Base-by-base conservation (phyloP, 2,888 invertebrate genomes). In the Quadriops clusia region DNA sequence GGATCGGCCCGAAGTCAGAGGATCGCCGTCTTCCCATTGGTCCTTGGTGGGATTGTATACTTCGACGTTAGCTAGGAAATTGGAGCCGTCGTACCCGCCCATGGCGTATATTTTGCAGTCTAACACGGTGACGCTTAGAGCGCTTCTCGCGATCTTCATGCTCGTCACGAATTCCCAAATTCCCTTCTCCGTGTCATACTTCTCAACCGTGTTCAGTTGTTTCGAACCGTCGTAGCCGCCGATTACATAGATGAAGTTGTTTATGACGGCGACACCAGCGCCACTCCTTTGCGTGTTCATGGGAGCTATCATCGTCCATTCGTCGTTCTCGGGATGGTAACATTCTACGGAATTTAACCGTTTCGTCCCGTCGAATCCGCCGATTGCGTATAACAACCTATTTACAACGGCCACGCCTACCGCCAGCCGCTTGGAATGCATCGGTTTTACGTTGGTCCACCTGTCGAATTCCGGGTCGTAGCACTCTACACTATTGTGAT, bases 321-420 rank as follows among this genome's bases (percentile, higher is more conserved):
- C 74, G 55, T 91, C 78, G 55, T 84, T 83, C 63, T 93, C 93
- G 0, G 93, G 91, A 58, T 91, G 86, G 61, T 91, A 93, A 60
- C 89, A 86, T 64, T 93, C 93, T 1, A 78, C 85, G 17, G 81
- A 78, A 43, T 68, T 68, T 34, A 89, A 68, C 17, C 91, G 69
- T 15, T 79, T 67, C 9, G 65, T 66, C 13, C 93, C 91, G 61
- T 93, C 86, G 56, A 81, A 91, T 1, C 91, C 91, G 28, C 91
- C 91, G 25, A 89, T 80, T 0, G 90, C 90, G 60, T 79, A 80
- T 39, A 79, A 61, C n/a, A 37, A 25, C 11, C 38, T 17, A 23
- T 38, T 36, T 10, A 38, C 36, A 7, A 35, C 40, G 23, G 40
- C 28, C 12, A 28, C 31, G 58, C 90, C 72, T 50, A 85, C 74